These are phyloP conservation scores for Larimichthys crocea DNA, from an alignment of 2,113 vertebrate species.

Conservation along the genomic window DNA sequence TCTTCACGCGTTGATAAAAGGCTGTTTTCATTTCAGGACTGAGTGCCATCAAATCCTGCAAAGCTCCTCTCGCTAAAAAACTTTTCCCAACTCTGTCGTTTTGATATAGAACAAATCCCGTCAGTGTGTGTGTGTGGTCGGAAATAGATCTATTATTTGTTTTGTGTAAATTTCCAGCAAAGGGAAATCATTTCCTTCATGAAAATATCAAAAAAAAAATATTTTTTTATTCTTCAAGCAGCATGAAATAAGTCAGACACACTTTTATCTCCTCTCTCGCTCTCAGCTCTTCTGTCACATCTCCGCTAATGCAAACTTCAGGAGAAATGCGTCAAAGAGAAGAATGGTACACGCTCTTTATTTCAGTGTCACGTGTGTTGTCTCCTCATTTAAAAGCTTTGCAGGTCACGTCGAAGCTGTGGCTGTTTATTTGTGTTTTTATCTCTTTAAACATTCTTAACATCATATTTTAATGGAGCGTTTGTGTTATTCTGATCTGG, in stretches of 20 bases:
- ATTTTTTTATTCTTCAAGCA: conserved; percentile 6
- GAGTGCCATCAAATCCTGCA: conserved; percentile 3
- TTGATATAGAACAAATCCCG: background rate
- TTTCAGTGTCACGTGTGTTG: background rate
- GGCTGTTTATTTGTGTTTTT: background rate
- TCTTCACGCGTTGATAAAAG: conserved; percentile 56
- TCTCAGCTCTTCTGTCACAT: conserved; percentile 15
- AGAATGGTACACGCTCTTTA: background rate
- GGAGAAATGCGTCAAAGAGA: background rate
- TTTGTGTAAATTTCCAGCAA: background rate
- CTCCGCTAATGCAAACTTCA: conserved; percentile 16
- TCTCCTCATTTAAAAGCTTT: background rate
- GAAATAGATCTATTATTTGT: background rate
- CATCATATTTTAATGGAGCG: no score
- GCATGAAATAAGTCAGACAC: conserved; percentile 14
- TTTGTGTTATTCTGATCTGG: background rate
- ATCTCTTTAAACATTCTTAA: background rate
- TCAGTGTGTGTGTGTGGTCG: background rate
- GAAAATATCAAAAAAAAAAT: background rate
- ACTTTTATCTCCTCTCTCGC: conserved; percentile 26
- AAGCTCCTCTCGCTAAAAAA: conserved; percentile 9
- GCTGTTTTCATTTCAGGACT: conserved; percentile 17
- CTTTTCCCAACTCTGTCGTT: background rate
- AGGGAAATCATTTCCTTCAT: conserved; percentile 8
- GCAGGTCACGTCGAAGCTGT: background rate